These are phyloP conservation scores for Suricata suricatta DNA, from an alignment of 2,113 vertebrate genomes.

Conservation along the genomic window DNA sequence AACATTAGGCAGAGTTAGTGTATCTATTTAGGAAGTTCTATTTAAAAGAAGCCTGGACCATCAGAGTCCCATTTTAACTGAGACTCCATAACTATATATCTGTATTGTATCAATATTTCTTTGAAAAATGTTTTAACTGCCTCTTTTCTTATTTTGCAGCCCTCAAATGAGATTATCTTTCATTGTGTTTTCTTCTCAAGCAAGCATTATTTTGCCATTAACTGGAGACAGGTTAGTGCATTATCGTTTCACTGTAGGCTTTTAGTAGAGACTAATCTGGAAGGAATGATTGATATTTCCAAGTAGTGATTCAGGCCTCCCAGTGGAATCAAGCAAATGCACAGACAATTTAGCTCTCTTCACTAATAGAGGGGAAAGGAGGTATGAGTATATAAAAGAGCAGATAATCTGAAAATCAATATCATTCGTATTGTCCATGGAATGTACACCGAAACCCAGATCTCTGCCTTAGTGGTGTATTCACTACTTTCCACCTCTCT, in stretches of 20 bases:
- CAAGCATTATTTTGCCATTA: conserved; percentile 90
- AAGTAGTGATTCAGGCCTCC: conserved; percentile 52
- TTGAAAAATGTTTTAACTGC: conserved; percentile 70
- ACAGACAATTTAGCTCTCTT: conserved; percentile 23
- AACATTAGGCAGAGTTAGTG: not conserved
- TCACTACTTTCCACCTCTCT: not conserved
- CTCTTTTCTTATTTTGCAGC: conserved; percentile 84
- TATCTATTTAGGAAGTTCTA: not conserved
- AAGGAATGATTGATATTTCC: conserved; percentile 50
- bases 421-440: not conserved
- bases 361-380: conserved; percentile 48
- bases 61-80: conserved; percentile 53
- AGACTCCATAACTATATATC: not conserved
- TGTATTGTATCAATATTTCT: conserved; percentile 57
- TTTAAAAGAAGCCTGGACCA: conserved; percentile 36
- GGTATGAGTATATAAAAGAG: not conserved
- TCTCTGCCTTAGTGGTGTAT: not conserved
- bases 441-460: not conserved
- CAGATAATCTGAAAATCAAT: conserved; percentile 54
- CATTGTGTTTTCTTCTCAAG: conserved; percentile 94
- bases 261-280: conserved; percentile 66
- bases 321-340: conserved; percentile 14
- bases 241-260: conserved; percentile 62
- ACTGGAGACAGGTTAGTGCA: conserved; percentile 94
- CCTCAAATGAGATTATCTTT: conserved; percentile 95